These are phyloP conservation scores for Toxostoma redivivum DNA, from an alignment of 2,113 vertebrate species.

Conservation along the genomic window DNA sequence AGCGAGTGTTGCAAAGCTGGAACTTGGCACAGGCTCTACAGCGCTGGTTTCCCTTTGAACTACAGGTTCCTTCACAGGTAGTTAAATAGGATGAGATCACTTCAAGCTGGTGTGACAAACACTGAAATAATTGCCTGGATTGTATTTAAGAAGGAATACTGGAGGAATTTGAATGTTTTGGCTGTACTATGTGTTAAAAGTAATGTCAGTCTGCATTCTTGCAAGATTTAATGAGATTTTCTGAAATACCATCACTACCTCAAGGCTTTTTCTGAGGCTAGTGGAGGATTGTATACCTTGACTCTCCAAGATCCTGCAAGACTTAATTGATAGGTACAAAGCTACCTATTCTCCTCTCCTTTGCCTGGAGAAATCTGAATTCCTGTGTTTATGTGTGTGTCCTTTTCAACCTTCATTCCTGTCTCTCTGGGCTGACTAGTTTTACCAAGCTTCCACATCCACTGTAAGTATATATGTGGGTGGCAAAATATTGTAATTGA, in stretches of 20 bases:
- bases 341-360: not conserved
- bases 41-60: not conserved
- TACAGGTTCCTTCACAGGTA: not conserved
- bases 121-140: not conserved
- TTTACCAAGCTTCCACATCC: not conserved
- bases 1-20: not conserved
- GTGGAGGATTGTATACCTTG: not conserved
- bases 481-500: not conserved
- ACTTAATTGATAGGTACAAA: conserved; percentile 22
- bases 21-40: not conserved
- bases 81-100: not conserved
- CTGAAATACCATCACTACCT: not conserved
- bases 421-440: not conserved
- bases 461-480: not conserved
- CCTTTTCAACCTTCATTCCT: conserved; percentile 10
- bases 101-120: not conserved
- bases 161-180: not conserved
- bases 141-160: not conserved
- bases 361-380: conserved; percentile 34
- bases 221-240: not conserved
- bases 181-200: not conserved
- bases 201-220: not conserved
- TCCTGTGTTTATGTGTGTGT: not conserved
- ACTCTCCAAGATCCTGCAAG: not conserved
- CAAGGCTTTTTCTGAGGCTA: not conserved